Conservation (phyloP, 2,113 vertebrate species). For the Cyanistes caeruleus region DNA sequence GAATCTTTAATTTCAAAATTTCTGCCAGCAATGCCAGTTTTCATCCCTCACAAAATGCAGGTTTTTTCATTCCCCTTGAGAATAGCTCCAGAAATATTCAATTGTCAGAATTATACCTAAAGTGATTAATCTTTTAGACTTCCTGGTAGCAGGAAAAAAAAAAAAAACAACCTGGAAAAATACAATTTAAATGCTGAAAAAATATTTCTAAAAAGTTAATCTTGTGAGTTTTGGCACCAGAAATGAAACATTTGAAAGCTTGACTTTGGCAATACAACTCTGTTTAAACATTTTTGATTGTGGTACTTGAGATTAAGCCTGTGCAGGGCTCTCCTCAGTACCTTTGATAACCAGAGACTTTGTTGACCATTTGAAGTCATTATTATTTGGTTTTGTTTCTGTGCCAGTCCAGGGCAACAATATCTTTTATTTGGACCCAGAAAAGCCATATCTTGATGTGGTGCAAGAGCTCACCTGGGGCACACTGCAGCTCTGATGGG, state of each 20-base stretch:
- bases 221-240: neutral
- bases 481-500: neutral
- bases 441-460: neutral
- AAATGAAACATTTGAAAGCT: neutral
- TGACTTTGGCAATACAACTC: neutral
- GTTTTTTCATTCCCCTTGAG: neutral
- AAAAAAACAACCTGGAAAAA: neutral
- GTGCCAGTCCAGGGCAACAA: neutral
- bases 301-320: neutral
- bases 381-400: neutral
- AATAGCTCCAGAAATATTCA: neutral
- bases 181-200: neutral
- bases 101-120: neutral
- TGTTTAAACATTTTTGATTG: neutral
- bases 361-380: neutral
- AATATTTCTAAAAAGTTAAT: neutral
- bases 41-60: neutral
- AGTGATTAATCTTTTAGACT: neutral
- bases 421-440: neutral
- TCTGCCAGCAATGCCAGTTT: neutral
- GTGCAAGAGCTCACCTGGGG: neutral
- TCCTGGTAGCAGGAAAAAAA: neutral
- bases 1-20: neutral
- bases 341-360: neutral
- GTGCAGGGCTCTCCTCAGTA: neutral